These are phyloP conservation scores for Zaprionus nigranus DNA, from an alignment of 1,140 invertebrate species.

Conservation along the genomic window DNA sequence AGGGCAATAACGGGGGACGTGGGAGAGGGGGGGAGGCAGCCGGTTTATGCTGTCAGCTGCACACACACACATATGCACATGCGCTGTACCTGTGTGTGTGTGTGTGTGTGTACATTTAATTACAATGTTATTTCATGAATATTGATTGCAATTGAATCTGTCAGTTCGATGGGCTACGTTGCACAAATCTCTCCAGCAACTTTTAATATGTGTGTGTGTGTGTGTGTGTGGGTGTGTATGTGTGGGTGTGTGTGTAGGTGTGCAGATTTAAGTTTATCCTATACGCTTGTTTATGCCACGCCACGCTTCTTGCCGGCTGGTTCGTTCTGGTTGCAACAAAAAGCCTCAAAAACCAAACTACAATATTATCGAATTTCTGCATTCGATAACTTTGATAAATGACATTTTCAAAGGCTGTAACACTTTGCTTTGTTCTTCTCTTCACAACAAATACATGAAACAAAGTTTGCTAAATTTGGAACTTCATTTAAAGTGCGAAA, in stretches of 20 bases:
- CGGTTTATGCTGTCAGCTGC: slow-evolving; percentile 24
- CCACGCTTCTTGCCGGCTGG: neutral
- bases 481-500: no score
- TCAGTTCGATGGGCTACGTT: neutral
- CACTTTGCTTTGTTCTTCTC: no score
- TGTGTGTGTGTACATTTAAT: slow-evolving; percentile 51
- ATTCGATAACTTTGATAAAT: neutral
- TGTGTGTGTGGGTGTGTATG: neutral
- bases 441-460: no score
- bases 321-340: neutral
- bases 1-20: neutral
- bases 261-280: neutral
- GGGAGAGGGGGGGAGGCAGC: neutral
- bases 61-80: neutral
- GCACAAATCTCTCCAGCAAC: neutral
- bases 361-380: slow-evolving; percentile 3
- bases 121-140: slow-evolving; percentile 65
- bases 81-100: neutral
- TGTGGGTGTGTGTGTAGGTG: neutral
- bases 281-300: neutral
- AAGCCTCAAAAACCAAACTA: neutral
- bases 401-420: neutral
- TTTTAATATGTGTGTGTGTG: neutral
- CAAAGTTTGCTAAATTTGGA: no score
- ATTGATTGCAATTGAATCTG: slow-evolving; percentile 65